Base-by-base conservation (phyloP, 2,888 invertebrate species). In the Molorchus minor region DNA sequence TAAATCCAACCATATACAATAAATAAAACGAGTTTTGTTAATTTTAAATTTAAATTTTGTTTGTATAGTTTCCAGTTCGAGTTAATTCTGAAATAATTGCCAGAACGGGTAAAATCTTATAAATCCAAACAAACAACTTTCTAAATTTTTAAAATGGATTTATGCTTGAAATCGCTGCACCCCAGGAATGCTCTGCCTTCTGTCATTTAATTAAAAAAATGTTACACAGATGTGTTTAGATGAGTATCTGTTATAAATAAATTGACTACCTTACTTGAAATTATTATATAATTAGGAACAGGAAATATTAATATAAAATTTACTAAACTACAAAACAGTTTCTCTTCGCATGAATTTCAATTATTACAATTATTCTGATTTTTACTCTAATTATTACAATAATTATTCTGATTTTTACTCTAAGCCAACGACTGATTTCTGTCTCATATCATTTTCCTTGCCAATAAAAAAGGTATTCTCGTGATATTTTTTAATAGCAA, bases 51-150 rank as follows among this genome's bases (percentile, higher is more conserved):
- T 38, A 49, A 38, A 25, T 25, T 29, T 21, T 16, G 2, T 45
- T 30, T 17, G 12, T 8, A 25, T 33, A 29, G 25, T 12, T 1
- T 25, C 30, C 30, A 25, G 17, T 38, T 13, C 29, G 25, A 21
- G 29, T 49, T 49, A 40, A 49, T 49, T 49, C 40, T n/a, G 38
- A 38, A 25, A 25, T 25, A 29, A 21, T 25, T 25, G 16, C 13
- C 15, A 2, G 17, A 49, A 49, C 29, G 10, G 36, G 25, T 25
- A 38, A 38, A 30, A 17, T 36, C 13, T 47, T 35, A 47, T 36
- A 49, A 38, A 49, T 38, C 38, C 17, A n/a, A 38, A 16, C 38
- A 49, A 38, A 49, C 49, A 49, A 49, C 52, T 52, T 52, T 52
- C 52, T 52, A 41, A 29, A 13, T 3, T 29, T 33, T 17, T 19